Conservation (phyloP, 2,113 vertebrate species). For the Hippotragus niger region DNA sequence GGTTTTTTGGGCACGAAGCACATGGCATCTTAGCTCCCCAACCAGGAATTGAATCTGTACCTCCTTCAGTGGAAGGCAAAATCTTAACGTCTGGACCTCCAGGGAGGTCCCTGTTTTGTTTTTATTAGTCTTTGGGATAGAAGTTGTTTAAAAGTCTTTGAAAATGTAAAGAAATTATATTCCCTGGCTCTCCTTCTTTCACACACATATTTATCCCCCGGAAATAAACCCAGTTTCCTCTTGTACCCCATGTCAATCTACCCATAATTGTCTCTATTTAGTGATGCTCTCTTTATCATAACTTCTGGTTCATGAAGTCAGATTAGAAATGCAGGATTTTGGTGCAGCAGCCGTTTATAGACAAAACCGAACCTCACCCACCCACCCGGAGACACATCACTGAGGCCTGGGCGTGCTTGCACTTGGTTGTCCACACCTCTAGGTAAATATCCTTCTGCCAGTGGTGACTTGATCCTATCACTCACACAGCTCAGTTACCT, state of each 20-base stretch:
- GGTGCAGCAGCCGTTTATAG: background rate
- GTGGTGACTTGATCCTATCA: background rate
- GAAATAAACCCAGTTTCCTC: background rate
- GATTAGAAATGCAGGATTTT: background rate
- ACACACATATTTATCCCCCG: background rate
- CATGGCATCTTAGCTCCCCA: background rate
- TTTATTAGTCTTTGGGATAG: background rate
- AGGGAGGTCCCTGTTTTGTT: background rate
- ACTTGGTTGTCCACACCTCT: background rate
- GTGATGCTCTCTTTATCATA: background rate
- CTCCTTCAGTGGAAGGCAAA: background rate
- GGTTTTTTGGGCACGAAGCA: background rate
- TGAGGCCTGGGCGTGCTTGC: background rate
- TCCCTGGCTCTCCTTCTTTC: background rate
- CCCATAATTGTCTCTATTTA: background rate
- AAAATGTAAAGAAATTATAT: background rate
- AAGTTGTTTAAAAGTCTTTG: background rate
- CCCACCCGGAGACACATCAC: rapidly evolving
- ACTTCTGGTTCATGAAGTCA: background rate
- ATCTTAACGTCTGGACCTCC: background rate
- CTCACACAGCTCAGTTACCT: background rate
- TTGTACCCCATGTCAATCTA: background rate
- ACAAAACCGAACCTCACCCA: background rate
- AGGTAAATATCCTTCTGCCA: background rate
- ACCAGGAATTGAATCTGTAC: background rate